A percentile compares a stretch with the other conserved stretches of the same genome.
phyloP scores from a whole-genome alignment of 2,797 vertebrate species.

The Cetoscarus ocellatus region DNA sequence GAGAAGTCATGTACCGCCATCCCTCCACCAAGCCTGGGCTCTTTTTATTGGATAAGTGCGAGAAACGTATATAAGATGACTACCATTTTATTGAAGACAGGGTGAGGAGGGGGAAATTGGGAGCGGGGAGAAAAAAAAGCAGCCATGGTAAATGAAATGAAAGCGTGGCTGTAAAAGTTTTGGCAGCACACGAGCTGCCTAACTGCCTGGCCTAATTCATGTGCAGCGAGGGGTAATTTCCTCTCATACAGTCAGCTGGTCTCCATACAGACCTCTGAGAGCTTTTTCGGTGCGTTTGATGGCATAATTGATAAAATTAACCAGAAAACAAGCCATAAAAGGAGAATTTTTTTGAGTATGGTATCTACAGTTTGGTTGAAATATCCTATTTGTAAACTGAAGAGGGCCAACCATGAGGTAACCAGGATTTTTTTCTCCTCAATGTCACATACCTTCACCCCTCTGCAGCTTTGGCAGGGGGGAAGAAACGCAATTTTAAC shows the following conservation, averaged over 20 bases:
- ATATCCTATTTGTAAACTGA: conserved; percentile 43
- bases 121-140: conserved; percentile 31
- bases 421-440: conserved; percentile 38
- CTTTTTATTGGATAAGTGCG: conserved; percentile 78
- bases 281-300: conserved; percentile 19
- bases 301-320: conserved; percentile 58
- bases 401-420: conserved; percentile 37
- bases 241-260: conserved; percentile 71
- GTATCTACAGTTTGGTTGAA: conserved; percentile 30
- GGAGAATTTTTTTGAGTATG: conserved; percentile 43
- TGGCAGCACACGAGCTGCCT: conserved; percentile 63
- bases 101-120: conserved; percentile 30
- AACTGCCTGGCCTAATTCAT: conserved; percentile 72
- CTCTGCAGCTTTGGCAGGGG: conserved; percentile 55
- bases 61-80: conserved; percentile 75
- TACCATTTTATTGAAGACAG: conserved; percentile 79
- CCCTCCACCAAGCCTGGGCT: conserved; percentile 64
- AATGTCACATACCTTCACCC: conserved; percentile 53
- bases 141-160: conserved; percentile 69
- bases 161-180: conserved; percentile 71
- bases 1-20: conserved; percentile 67
- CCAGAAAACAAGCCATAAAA: conserved; percentile 59
- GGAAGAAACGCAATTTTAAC: conserved; percentile 70
- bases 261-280: conserved; percentile 64
- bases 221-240: conserved; percentile 75